These are phyloP conservation scores for Natrix natrix DNA, from an alignment of 2,797 vertebrate species.

Conservation along the genomic window DNA sequence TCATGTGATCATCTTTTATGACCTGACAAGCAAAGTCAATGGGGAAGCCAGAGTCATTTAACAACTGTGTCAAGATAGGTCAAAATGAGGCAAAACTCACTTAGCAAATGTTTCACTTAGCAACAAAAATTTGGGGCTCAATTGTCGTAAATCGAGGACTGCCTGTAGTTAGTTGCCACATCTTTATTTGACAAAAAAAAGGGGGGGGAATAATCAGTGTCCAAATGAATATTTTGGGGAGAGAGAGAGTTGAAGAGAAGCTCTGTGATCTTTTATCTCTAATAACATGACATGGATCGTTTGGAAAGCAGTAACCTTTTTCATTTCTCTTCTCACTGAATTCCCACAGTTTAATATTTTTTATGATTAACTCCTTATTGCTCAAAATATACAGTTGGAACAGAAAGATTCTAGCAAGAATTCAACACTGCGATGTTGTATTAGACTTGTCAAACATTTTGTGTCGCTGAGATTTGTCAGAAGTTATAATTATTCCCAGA, in stretches of 20 bases:
- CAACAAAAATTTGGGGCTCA: no score
- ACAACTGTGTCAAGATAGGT: no score
- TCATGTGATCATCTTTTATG: no score
- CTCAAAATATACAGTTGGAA: neutral
- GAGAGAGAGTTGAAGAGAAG: neutral
- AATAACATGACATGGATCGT: neutral
- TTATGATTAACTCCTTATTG: neutral
- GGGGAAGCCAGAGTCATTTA: no score
- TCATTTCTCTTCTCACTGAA: neutral
- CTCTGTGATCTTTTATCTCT: neutral
- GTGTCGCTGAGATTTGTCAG: neutral
- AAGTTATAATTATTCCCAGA: neutral
- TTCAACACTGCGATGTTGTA: neutral
- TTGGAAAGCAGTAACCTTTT: neutral
- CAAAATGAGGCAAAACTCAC: no score
- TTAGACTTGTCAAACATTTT: neutral
- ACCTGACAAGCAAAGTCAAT: no score
- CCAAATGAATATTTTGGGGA: neutral
- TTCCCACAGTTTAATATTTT: neutral
- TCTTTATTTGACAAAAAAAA: neutral
- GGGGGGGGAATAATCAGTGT: neutral
- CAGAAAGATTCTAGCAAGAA: rapidly evolving
- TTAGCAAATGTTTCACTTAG: no score
- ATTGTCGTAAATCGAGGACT: no score
- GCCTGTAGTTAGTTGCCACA: neutral